Base-by-base conservation (phyloP, 1,140 invertebrate species). In the Drosophila fuyamai region DNA sequence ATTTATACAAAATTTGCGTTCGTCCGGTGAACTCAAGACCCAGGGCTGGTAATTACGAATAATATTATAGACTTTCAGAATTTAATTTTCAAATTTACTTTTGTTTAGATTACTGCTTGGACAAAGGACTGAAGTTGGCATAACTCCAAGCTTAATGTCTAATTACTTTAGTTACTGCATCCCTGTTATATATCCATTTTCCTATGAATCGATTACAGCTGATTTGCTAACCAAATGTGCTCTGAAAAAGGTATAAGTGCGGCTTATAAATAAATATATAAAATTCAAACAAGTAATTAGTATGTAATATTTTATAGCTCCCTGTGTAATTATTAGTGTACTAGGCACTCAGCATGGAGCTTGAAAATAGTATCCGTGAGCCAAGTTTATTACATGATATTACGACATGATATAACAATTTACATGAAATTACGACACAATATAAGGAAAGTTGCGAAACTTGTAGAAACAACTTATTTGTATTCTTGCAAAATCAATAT, bases 211-310 rank as follows among this genome's bases (percentile, higher is more conserved):
- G 6, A n/a, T 2, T 27, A 18, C 14, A 7, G 12, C 4, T 7
- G 13, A 59, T 63, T 63, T 35, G 54, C 57, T 10, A 63, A 60
- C 29, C 60, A 60, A 59, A 59, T 63, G 54, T 5, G n/a, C 4
- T 18, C n/a, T 1, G 5, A 35, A 35, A 40, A 35, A 44, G 16
- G 55, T 44, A 40, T 4, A 63, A 27, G 55, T 13, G 13, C 40
- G 13, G 38, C n/a, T n/a, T 44, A 4, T 10, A 4, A 43, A 32
- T 40, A 32, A 29, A 32, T 18, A 40, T 53, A 10, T 38, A 16
- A 27, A 29, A 5, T 5, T 27, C 35, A 16, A 23, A 57, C 12
- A 13, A n/a, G 10, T 38, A 47, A 27, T 10, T 32, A 10, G 27
- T 23, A 27, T 38, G n/a, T 29, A 38, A 16, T n/a, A 18, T 40